Percentiles rank a stretch among this genome's conserved stretches.
phyloP scores from a whole-genome alignment of 2,113 vertebrate genomes.

The Oreochromis spilurus region DNA sequence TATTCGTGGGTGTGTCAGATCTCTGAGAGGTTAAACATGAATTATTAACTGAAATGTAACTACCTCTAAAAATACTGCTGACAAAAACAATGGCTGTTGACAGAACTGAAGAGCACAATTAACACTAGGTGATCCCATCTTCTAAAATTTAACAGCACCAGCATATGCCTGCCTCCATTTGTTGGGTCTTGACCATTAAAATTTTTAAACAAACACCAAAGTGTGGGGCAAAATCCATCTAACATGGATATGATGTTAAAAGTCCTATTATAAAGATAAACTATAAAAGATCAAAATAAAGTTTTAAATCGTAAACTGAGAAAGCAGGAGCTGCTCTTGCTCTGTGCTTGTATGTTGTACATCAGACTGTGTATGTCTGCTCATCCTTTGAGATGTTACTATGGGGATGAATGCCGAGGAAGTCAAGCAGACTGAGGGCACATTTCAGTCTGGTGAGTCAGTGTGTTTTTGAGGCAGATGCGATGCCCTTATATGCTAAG shows the following conservation, averaged over 20 bases:
- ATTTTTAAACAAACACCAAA: not conserved
- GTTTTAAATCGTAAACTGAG: not conserved
- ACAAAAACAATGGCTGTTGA: not conserved
- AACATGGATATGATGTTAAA: not conserved
- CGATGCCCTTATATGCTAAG: constrained; percentile 21
- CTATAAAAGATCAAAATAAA: not conserved
- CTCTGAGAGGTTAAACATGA: not conserved
- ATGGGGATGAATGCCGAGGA: constrained; percentile 6
- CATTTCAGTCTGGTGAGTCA: constrained; percentile 21
- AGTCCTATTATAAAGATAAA: not conserved
- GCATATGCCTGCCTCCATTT: constrained; percentile 5
- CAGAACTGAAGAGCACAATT: not conserved
- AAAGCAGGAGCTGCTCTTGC: not conserved
- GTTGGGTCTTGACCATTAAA: not conserved
- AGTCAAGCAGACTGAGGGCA: constrained; percentile 23
- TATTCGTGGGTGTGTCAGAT: not conserved
- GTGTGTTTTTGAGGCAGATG: constrained; percentile 30
- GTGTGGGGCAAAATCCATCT: not conserved
- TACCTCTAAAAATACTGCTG: not conserved
- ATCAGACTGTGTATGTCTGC: not conserved
- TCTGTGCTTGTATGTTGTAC: not conserved
- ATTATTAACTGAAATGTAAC: not conserved
- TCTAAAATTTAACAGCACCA: not conserved
- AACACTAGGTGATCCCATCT: not conserved
- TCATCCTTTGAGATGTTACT: constrained; percentile 5